Evolutionary conservation across 1,140 invertebrate species (phyloP).

Genomic region (Brachystomella parvula): DNA sequence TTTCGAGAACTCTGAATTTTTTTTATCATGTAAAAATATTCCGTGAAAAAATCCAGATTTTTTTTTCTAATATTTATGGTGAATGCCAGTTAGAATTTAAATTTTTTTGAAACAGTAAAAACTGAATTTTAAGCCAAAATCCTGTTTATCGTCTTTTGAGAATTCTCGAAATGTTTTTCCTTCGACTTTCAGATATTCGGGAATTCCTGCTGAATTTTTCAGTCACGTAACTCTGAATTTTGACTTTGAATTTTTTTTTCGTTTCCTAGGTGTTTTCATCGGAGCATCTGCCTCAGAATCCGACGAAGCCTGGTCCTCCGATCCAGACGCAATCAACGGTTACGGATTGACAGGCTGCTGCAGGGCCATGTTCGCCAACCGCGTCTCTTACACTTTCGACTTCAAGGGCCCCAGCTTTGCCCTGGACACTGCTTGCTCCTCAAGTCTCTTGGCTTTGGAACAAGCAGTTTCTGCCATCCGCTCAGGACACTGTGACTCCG

Average conservation of each 20-base stretch:
- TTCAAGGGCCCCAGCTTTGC: constrained; percentile 84
- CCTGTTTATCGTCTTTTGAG: not conserved
- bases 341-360: constrained; percentile 87
- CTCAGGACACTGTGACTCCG: constrained; percentile 78
- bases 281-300: constrained; percentile 79
- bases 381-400: constrained; percentile 91
- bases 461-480: constrained; percentile 76
- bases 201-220: too few relatives aligned
- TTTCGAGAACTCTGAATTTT: too few relatives aligned
- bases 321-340: constrained; percentile 71
- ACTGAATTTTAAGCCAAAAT: too few relatives aligned
- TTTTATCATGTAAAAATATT: too few relatives aligned
- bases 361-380: constrained; percentile 90
- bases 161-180: too few relatives aligned
- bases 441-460: constrained; percentile 76
- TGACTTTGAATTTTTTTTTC: not conserved
- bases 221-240: not conserved
- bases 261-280: constrained; percentile 52
- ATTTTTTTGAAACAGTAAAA: too few relatives aligned
- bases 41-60: too few relatives aligned
- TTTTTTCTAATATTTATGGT: too few relatives aligned
- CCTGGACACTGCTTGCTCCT: constrained; percentile 92
- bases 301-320: constrained; percentile 66
- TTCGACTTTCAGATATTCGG: too few relatives aligned
- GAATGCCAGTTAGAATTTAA: too few relatives aligned